A percentile compares a stretch with the other conserved stretches of the same genome.
Conservation (phyloP, 2,888 invertebrate genomes). For the Spilarctia lutea region DNA sequence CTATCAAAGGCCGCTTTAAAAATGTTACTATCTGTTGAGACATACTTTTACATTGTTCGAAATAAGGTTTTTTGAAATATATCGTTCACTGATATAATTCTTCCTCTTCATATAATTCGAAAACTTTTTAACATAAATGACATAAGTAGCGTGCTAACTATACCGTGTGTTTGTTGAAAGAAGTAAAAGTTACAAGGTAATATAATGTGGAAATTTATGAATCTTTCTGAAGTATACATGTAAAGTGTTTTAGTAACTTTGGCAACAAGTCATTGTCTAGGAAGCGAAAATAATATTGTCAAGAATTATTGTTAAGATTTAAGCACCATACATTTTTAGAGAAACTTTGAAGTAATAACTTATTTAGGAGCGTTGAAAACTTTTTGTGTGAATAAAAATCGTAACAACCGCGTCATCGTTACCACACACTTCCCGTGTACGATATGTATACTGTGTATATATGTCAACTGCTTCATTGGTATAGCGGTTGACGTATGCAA, state of each 20-base stretch:
- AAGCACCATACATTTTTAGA: no score
- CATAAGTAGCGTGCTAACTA: not conserved
- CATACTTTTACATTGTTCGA: no score
- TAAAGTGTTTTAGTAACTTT: slow-evolving; percentile 3
- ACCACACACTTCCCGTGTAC: no score
- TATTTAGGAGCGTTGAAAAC: no score
- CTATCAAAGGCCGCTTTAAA: no score
- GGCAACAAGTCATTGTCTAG: not conserved
- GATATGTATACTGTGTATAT: no score
- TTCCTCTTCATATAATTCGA: not conserved
- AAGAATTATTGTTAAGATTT: not conserved
- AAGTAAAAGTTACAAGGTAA: not conserved
- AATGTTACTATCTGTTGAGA: no score
- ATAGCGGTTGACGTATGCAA: no score
- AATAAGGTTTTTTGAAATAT: not conserved
- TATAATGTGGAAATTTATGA: slow-evolving; percentile 4
- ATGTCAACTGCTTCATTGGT: no score
- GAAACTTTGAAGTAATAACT: no score
- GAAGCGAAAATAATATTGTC: not conserved
- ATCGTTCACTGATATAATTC: not conserved
- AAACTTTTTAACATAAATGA: not conserved
- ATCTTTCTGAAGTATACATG: slow-evolving; percentile 1
- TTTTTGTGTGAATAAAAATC: no score
- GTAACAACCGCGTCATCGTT: no score
- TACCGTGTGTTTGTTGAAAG: not conserved